Percentiles rank a stretch among this genome's conserved stretches.
Evolutionary conservation across 2,888 invertebrate genomes (phyloP).

Genomic region (Drosophila antonietae): DNA sequence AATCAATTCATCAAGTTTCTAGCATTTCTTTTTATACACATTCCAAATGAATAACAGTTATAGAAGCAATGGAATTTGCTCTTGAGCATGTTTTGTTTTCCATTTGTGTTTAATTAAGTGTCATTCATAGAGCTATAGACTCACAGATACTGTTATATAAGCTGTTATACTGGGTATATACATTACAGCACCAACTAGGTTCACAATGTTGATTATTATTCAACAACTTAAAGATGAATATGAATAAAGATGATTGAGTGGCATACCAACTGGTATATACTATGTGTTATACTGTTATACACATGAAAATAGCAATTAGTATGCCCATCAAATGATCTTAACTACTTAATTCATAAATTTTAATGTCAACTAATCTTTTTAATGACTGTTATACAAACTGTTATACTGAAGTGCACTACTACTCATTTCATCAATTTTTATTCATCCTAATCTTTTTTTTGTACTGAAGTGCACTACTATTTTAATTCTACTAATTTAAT

Average conservation of each 20-base stretch:
- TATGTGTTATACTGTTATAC: neutral
- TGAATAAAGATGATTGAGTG: neutral
- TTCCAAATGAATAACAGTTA: conserved; percentile 2
- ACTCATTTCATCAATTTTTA: too few species aligned
- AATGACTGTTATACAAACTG: conserved; percentile 1
- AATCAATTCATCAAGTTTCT: conserved; percentile 10
- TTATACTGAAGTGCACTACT: too few species aligned
- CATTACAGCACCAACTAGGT: neutral
- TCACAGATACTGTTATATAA: too few species aligned
- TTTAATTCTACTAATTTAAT: too few species aligned
- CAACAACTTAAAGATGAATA: neutral
- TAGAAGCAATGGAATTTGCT: conserved; percentile 10
- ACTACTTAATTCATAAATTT: neutral
- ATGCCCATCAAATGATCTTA: neutral
- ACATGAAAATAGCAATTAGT: neutral
- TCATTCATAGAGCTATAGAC: neutral
- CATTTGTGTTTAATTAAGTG: neutral
- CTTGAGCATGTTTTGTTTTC: neutral
- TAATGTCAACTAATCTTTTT: too few species aligned
- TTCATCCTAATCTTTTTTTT: too few species aligned
- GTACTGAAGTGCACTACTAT: too few species aligned
- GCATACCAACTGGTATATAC: neutral
- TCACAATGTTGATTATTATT: neutral
- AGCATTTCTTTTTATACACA: neutral
- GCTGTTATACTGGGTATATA: conserved; percentile 11